Percentiles rank a stretch among this genome's conserved stretches.
Conservation (phyloP, 2,888 invertebrate genomes). For the Zaprionus lineosus region DNA sequence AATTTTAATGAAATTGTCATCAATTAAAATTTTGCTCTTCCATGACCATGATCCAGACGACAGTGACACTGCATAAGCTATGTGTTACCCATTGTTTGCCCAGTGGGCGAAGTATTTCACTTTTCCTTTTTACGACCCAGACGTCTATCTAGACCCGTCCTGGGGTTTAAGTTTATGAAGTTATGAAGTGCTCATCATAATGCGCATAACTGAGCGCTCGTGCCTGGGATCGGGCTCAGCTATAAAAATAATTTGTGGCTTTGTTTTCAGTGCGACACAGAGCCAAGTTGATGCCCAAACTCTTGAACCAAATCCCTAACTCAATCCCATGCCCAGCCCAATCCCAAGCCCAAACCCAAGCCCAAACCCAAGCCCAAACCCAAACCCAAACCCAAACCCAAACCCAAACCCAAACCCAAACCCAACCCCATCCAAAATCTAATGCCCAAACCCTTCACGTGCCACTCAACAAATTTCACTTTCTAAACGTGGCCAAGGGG, state of each 20-base stretch:
- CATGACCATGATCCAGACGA: slow-evolving; percentile 56
- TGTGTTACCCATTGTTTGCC: slow-evolving; percentile 12
- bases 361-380: slow-evolving; percentile 9
- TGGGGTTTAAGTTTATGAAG: slow-evolving; percentile 58
- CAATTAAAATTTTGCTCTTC: slow-evolving; percentile 79
- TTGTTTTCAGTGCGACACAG: slow-evolving; percentile 21
- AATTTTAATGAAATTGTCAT: slow-evolving; percentile 81
- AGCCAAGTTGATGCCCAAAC: too few relatives aligned
- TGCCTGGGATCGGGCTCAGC: slow-evolving; percentile 61
- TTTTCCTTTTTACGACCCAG: slow-evolving; percentile 60
- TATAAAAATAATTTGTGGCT: slow-evolving; percentile 79
- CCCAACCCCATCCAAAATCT: background rate
- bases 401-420: slow-evolving; percentile 5
- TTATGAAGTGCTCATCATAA: slow-evolving; percentile 48
- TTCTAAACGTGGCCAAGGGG: slow-evolving; percentile 36
- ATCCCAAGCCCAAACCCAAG: background rate
- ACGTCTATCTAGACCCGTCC: slow-evolving; percentile 49
- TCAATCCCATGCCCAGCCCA: background rate
- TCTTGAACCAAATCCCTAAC: too few relatives aligned
- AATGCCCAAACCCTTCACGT: slow-evolving; percentile 22
- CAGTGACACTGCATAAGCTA: slow-evolving; percentile 64
- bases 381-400: background rate
- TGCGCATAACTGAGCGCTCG: slow-evolving; percentile 63
- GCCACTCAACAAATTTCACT: slow-evolving; percentile 23
- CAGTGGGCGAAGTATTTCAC: slow-evolving; percentile 1